These are phyloP conservation scores for Propithecus coquereli DNA, from an alignment of 2,113 vertebrate genomes.

Conservation along the genomic window DNA sequence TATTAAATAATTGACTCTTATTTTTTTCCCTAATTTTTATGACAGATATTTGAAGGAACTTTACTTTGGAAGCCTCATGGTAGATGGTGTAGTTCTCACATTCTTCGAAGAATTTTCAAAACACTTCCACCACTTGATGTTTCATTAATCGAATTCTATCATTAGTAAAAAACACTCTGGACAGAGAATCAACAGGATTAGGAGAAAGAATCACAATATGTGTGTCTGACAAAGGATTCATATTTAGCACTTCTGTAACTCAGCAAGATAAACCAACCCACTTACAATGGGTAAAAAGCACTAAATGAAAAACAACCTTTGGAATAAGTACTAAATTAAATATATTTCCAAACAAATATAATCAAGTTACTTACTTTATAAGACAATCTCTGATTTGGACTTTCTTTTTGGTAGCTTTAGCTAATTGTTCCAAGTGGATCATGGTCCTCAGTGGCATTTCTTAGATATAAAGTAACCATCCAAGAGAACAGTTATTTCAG, in stretches of 20 bases:
- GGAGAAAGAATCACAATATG: conserved; percentile 16
- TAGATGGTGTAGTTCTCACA: background rate
- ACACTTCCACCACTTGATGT: background rate
- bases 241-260: conserved; percentile 26
- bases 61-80: too few relatives aligned
- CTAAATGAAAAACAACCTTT: background rate
- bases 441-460: background rate
- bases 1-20: background rate
- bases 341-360: background rate
- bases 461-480: background rate
- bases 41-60: background rate
- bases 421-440: background rate
- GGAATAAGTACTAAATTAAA: conserved; percentile 30
- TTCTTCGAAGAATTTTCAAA: conserved; percentile 45
- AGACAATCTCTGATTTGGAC: background rate
- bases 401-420: background rate
- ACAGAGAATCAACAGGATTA: conserved; percentile 12
- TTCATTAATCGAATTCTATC: conserved; percentile 9
- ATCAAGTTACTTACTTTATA: background rate
- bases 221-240: background rate
- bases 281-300: background rate
- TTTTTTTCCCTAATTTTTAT: conserved; percentile 25
- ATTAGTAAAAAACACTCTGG: background rate
- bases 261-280: background rate
- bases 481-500: background rate